Evolutionary conservation across 92 coral and sea anemone genomes (phyloP), one percentile per base, ranked within the genome.

Genomic region (Galaxea fascicularis): DNA sequence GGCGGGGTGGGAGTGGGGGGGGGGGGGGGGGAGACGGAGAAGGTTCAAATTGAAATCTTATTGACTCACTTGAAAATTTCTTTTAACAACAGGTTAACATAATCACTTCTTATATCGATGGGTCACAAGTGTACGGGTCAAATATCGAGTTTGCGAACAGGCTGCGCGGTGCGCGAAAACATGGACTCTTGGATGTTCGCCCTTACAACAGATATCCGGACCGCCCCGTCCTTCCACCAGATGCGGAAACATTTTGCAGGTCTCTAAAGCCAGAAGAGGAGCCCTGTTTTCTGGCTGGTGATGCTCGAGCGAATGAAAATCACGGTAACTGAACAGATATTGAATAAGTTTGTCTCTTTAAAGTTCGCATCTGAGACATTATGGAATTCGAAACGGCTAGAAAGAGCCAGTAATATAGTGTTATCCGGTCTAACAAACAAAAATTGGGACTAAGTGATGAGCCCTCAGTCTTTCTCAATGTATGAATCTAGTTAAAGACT

Each of bases 41-140:
- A n/a, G n/a, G n/a, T n/a, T n/a, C 6, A 35, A 35, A 35, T 35
- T 35, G 6, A 35, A 35, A 35, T 6, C 8, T n/a, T 58, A 8
- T 7, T 57, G 8, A 15, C 64, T 58, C 10, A 8, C 0, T 26
- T 4, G 20, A 3, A n/a, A 6, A 53, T 30, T 68, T 68, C 47
- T 15, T 30, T 8, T 30, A n/a, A n/a, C 9, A 16, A 13, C 41
- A 96, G 85, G 77, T 92, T 4, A 96, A 94, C 83, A 63, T 90
- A 7, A 85, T 92, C 68, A 92, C 99, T 73, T 93, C 98, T 62
- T 96, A 76, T 60, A 89, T 96, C 17, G 99, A 96, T 62, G 98
- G 91, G 9, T 96, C 99, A 8, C 96, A 92, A 70, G 90, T 96
- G 12, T 96, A 96, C 76, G 98, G 99, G 62, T 91, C 96, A 12